Conservation (phyloP, 1,140 invertebrate species). For the Drosophila paulistorum region DNA sequence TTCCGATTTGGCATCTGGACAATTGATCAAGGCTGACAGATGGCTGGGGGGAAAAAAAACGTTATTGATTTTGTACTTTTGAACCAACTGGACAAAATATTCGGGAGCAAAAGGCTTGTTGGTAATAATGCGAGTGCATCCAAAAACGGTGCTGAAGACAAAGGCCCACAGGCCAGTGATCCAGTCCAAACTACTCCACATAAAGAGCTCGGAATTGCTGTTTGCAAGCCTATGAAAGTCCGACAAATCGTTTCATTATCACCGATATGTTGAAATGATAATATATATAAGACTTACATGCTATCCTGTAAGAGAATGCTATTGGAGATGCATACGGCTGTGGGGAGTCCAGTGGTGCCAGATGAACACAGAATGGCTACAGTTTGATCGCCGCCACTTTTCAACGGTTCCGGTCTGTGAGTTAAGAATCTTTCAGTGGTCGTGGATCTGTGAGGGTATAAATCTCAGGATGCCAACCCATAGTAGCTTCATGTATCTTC, state of each 20-base stretch:
- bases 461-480: slow-evolving; percentile 62
- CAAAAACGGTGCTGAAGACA: slow-evolving; percentile 48
- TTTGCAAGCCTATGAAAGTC: slow-evolving; percentile 38
- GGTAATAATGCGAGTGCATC: slow-evolving; percentile 67
- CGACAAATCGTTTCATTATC: neutral
- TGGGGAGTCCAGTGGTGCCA: slow-evolving; percentile 91
- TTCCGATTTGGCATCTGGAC: slow-evolving; percentile 50
- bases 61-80: slow-evolving; percentile 71
- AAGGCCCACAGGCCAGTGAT: slow-evolving; percentile 65
- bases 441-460: slow-evolving; percentile 60
- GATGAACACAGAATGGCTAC: slow-evolving; percentile 85
- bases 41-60: slow-evolving; percentile 53
- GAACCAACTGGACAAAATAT: slow-evolving; percentile 59
- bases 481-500: slow-evolving; percentile 58
- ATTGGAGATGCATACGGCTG: slow-evolving; percentile 90
- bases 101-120: slow-evolving; percentile 56
- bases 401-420: slow-evolving; percentile 58
- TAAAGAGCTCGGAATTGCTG: slow-evolving; percentile 58
- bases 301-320: slow-evolving; percentile 55
- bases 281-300: slow-evolving; percentile 36
- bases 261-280: no score
- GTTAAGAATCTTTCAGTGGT: slow-evolving; percentile 52
- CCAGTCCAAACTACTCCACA: slow-evolving; percentile 73
- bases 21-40: slow-evolving; percentile 45
- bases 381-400: slow-evolving; percentile 61